Percentiles rank a stretch among this genome's conserved stretches.
phyloP scores from a whole-genome alignment of 2,888 invertebrate genomes.

The Eupithecia tripunctaria region DNA sequence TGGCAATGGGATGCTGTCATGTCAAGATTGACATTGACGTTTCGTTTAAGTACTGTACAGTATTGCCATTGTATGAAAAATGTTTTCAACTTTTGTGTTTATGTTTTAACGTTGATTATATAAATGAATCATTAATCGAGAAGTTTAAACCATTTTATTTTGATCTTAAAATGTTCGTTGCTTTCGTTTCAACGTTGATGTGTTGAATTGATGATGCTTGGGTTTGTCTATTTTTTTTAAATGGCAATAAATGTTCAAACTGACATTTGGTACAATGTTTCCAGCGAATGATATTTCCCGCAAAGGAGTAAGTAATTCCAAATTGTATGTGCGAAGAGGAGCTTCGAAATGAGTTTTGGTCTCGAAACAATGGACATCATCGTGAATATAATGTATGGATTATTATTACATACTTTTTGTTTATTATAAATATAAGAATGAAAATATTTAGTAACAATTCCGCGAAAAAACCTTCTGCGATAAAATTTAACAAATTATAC shows the following conservation, averaged over 20 bases:
- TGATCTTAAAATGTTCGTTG: not conserved
- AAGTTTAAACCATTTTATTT: not conserved
- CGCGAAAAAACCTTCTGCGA: no score
- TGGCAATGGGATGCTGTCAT: slow-evolving; percentile 55
- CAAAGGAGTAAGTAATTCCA: not conserved
- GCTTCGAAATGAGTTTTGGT: no score
- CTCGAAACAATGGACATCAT: no score
- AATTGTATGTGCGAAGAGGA: not conserved
- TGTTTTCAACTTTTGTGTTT: not conserved
- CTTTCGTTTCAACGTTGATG: not conserved
- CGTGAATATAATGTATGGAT: no score
- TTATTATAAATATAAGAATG: no score
- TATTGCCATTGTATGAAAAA: slow-evolving; percentile 15
- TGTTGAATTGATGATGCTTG: not conserved
- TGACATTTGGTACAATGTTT: slow-evolving; percentile 3
- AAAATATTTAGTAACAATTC: no score
- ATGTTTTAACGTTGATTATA: not conserved
- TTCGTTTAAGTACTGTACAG: not conserved
- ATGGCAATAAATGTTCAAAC: slow-evolving; percentile 55
- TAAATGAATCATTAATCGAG: not conserved
- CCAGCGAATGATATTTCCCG: not conserved
- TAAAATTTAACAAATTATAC: no score
- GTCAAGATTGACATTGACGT: slow-evolving; percentile 33
- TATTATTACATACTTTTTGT: no score
- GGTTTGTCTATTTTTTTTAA: slow-evolving; percentile 6